These are phyloP conservation scores for Felis chaus DNA, from an alignment of 2,113 vertebrate genomes.

Conservation along the genomic window DNA sequence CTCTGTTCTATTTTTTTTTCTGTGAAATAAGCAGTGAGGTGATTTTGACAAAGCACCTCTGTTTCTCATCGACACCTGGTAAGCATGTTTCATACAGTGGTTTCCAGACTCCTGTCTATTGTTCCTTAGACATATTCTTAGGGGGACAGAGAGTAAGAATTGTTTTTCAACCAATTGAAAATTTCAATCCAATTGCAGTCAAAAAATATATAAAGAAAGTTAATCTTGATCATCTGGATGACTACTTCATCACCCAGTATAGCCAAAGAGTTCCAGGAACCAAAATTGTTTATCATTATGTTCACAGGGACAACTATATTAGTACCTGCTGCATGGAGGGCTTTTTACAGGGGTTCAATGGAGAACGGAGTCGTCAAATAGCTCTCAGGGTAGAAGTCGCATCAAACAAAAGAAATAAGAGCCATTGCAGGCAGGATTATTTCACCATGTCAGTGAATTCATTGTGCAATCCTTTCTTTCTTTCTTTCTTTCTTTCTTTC, in stretches of 20 bases:
- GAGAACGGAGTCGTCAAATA: slow-evolving; percentile 41
- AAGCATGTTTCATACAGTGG: not conserved
- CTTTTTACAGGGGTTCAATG: slow-evolving; percentile 5
- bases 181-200: not conserved
- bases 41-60: slow-evolving; percentile 16
- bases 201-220: slow-evolving; percentile 27
- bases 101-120: not conserved
- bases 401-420: slow-evolving; percentile 27
- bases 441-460: not conserved
- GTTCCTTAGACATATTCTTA: not conserved
- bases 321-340: not conserved
- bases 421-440: not conserved
- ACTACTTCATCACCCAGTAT: slow-evolving; percentile 10
- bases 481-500: not conserved
- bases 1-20: not conserved
- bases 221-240: slow-evolving; percentile 31
- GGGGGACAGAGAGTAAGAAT: not conserved
- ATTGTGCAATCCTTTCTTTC: not conserved
- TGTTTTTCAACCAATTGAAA: not conserved
- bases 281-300: slow-evolving; percentile 27
- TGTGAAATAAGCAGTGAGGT: not conserved
- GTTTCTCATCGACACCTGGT: not conserved
- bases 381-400: not conserved
- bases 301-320: slow-evolving; percentile 41
- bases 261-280: not conserved